Conservation (phyloP, 2,113 vertebrate species). For the Muscicapa adusta region DNA sequence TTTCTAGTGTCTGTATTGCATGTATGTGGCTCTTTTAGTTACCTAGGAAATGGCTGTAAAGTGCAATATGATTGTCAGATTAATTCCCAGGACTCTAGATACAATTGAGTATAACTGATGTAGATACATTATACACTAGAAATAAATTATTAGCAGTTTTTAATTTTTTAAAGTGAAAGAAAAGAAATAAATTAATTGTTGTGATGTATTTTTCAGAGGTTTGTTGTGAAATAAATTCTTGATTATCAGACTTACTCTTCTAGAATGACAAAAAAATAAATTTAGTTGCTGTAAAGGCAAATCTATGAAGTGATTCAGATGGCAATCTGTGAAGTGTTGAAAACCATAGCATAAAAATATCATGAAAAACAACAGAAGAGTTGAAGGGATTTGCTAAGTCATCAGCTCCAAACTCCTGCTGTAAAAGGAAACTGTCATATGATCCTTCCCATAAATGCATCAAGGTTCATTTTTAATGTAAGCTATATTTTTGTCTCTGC, state of each 20-base stretch:
- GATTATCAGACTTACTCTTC: neutral
- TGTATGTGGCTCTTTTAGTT: neutral
- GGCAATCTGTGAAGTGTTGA: constrained; percentile 25
- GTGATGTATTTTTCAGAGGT: neutral
- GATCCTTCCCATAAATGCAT: neutral
- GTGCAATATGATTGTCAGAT: neutral
- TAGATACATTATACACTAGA: neutral
- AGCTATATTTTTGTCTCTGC: neutral
- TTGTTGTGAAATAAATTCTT: neutral
- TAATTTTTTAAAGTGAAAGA: neutral
- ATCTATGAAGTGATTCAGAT: constrained; percentile 43
- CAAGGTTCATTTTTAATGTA: neutral
- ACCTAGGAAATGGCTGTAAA: neutral
- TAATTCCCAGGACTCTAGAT: neutral
- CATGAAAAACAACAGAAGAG: neutral
- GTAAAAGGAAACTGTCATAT: neutral
- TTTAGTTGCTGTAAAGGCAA: neutral
- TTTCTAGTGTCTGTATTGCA: neutral
- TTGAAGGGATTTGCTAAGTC: constrained; percentile 20
- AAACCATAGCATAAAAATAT: constrained; percentile 38
- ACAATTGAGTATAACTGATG: neutral
- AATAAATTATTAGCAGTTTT: neutral
- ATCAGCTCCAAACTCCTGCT: neutral
- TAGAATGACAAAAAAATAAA: constrained; percentile 12
- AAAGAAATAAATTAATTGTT: neutral